Percentiles rank a stretch among this genome's conserved stretches.
These are phyloP conservation scores for Manis crassicaudata DNA, from an alignment of 2,797 vertebrate genomes.

Conservation along the genomic window DNA sequence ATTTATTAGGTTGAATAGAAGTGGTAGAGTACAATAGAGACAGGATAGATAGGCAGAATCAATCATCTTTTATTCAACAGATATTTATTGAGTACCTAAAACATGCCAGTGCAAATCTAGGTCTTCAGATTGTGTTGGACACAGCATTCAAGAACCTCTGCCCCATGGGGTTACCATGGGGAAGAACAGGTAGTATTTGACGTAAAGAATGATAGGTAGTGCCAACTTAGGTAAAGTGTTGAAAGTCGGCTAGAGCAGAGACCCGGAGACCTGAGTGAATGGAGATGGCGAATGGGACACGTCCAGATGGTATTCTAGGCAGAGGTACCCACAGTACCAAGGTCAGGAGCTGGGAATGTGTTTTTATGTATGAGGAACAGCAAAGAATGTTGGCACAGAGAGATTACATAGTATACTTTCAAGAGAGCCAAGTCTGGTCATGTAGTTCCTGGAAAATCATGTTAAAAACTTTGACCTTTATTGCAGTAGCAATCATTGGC, in stretches of 20 bases:
- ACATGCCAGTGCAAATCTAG: background rate
- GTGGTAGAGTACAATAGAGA: background rate
- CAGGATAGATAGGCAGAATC: conserved; percentile 27
- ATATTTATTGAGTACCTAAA: background rate
- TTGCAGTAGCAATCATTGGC: background rate
- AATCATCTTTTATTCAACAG: conserved; percentile 11
- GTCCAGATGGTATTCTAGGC: background rate
- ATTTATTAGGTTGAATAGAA: conserved; percentile 17
- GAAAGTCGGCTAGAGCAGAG: background rate
- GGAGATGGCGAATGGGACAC: accelerated
- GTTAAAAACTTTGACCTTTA: background rate
- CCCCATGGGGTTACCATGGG: background rate
- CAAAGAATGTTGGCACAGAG: background rate
- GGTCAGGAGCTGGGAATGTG: too few species aligned
- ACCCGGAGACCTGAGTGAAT: too few species aligned
- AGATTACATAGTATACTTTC: accelerated
- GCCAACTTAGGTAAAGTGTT: background rate
- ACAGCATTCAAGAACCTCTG: background rate
- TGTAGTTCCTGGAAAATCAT: background rate
- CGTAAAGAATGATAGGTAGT: background rate
- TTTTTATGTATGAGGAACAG: background rate
- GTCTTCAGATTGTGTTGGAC: background rate
- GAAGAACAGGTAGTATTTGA: background rate
- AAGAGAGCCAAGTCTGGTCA: background rate
- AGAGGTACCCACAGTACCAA: background rate